Evolutionary conservation across 2,797 vertebrate species (phyloP).

Genomic region (Lutjanus argentimaculatus): DNA sequence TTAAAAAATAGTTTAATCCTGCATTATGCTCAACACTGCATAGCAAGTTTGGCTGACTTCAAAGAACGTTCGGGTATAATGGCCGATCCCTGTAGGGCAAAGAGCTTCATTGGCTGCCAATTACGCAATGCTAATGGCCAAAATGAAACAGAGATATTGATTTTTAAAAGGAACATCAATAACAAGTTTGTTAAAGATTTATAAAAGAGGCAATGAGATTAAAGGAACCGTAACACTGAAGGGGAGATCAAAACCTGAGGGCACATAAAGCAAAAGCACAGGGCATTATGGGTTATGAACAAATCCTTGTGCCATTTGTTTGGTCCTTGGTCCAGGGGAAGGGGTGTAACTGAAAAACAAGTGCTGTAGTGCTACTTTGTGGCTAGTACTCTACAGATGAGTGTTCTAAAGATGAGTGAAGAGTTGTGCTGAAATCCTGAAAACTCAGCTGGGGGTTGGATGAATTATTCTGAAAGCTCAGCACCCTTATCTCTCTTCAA

Average conservation of each 20-base stretch:
- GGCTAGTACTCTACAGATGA: not conserved
- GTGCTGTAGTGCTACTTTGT: not conserved
- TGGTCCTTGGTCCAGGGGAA: not conserved
- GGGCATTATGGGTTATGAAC: slow-evolving; percentile 12
- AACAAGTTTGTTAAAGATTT: slow-evolving; percentile 35
- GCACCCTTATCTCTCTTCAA: slow-evolving; percentile 43
- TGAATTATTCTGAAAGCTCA: slow-evolving; percentile 31
- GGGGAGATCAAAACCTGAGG: not conserved
- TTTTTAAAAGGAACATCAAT: slow-evolving; percentile 41
- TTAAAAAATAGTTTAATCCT: slow-evolving; percentile 6
- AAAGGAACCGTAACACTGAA: slow-evolving; percentile 28
- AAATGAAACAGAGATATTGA: slow-evolving; percentile 52
- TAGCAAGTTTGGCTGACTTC: slow-evolving; percentile 30
- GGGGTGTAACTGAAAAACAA: not conserved
- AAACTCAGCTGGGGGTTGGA: not conserved
- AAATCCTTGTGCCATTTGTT: not conserved
- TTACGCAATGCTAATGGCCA: slow-evolving; percentile 49
- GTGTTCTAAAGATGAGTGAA: not conserved
- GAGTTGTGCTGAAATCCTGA: slow-evolving; percentile 12
- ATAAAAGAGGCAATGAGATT: slow-evolving; percentile 35
- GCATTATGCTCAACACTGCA: slow-evolving; percentile 14
- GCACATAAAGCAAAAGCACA: not conserved
- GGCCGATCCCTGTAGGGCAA: slow-evolving; percentile 41
- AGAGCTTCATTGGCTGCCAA: slow-evolving; percentile 31
- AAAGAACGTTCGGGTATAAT: slow-evolving; percentile 48